Conservation (phyloP, 2,888 invertebrate species). For the Vesta saturnalis region DNA sequence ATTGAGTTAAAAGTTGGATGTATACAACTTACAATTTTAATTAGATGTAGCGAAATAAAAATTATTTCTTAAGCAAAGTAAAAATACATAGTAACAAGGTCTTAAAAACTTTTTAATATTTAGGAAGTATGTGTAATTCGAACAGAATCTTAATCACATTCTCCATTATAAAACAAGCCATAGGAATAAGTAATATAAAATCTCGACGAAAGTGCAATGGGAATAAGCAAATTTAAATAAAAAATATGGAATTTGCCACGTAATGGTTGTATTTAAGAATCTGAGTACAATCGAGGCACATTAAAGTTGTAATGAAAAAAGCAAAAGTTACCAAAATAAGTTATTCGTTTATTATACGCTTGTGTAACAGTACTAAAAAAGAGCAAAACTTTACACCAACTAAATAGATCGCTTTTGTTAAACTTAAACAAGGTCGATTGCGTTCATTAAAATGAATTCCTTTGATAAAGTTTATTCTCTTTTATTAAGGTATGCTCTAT, state of each 20-base stretch:
- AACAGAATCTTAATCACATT: too few relatives aligned
- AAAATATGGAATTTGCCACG: conserved; percentile 1
- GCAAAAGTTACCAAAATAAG: conserved; percentile 32
- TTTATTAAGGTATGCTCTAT: conserved; percentile 10
- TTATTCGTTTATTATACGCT: conserved; percentile 33
- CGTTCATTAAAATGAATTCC: conserved; percentile 32
- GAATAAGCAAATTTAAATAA: background rate
- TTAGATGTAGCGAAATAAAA: too few relatives aligned
- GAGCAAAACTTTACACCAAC: conserved; percentile 34
- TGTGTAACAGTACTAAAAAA: conserved; percentile 31
- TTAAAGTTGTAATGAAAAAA: conserved; percentile 33
- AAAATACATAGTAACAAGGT: too few relatives aligned
- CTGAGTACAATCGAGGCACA: conserved; percentile 9
- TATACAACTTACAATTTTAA: too few relatives aligned
- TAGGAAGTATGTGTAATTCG: too few relatives aligned
- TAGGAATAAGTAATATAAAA: background rate
- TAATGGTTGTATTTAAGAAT: conserved; percentile 6
- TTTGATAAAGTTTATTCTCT: conserved; percentile 20
- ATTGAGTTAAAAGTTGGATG: too few relatives aligned
- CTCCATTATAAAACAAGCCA: background rate
- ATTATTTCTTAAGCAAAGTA: too few relatives aligned
- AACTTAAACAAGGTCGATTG: conserved; percentile 36
- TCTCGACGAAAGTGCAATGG: background rate
- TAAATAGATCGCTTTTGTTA: conserved; percentile 34
- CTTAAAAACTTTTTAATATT: too few relatives aligned